Base-by-base conservation (phyloP, 1,140 invertebrate species). In the Planococcus citri region DNA sequence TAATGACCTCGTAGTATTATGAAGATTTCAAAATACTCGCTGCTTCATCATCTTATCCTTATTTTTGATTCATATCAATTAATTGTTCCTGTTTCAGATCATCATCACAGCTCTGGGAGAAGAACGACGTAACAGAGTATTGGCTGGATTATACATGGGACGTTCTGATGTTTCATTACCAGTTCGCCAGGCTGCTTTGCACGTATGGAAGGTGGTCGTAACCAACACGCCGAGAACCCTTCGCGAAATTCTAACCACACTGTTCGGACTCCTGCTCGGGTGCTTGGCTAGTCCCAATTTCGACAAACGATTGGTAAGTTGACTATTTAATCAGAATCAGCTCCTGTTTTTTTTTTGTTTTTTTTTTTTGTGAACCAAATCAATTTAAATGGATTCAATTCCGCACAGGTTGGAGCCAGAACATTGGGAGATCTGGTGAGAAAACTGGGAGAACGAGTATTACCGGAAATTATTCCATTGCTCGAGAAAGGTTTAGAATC, bases 391-490 rank as follows among this genome's bases (percentile, higher is more conserved):
- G 99, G 60, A 95, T 99, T 76, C 97, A 96, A 0, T 97, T 99
- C n/a, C 76, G 80, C 99, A 60, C 73, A 86, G 83, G 86, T 98
- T 3, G 96, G 95, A 12, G 95, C 95, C 0, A 81, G 95, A 69
- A 99, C 97, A 0, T 83, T 99, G 0, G 97, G 96, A 6, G 97
- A 99, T 81, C 82, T 99, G 38, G 97, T 99, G 0, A 82, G 94
- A 67, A 99, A 99, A 83, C 80, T 99, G 41, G 97, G 97, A 22
- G 97, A 99, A 81, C 84, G 97, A 73, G 94, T 99, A 10, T 76
- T 99, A 70, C 95, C 95, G 0, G 95, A 98, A 81, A 98, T 99
- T 61, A 95, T 99, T 76, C 97, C 96, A 0, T 97, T 99, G 76
- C 80, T 99, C 58, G 95, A 99, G 79, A 84, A 86, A 71, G 95